Conservation (phyloP, 1,140 invertebrate genomes). For the Drosophila kikkawai region DNA sequence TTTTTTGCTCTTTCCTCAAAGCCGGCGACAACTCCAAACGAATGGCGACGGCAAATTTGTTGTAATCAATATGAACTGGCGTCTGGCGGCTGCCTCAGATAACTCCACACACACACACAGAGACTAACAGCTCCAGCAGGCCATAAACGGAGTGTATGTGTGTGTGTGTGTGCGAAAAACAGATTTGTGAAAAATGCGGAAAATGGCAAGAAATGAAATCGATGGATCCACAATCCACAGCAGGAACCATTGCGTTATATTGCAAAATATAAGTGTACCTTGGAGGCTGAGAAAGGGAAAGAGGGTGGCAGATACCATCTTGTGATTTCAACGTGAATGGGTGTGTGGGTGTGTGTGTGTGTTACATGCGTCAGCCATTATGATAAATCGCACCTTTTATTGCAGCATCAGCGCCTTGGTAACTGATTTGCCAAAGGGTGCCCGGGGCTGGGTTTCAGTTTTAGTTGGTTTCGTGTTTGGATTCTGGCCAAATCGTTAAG, state of each 20-base stretch:
- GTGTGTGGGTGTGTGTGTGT: conserved; percentile 8
- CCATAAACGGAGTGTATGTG: conserved; percentile 29
- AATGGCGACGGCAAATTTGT: conserved; percentile 79
- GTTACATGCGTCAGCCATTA: conserved; percentile 65
- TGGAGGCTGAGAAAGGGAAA: conserved; percentile 1
- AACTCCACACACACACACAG: conserved; percentile 57
- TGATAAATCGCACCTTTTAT: conserved; percentile 84
- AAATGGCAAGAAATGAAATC: conserved; percentile 82
- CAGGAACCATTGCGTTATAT: conserved; percentile 73
- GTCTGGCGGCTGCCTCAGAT: conserved; percentile 75
- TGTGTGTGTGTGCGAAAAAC: conserved; percentile 56
- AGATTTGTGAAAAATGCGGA: conserved; percentile 83
- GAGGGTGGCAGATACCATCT: conserved; percentile 17
- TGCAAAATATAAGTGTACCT: conserved; percentile 64
- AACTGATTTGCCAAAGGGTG: conserved; percentile 75
- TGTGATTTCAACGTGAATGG: conserved; percentile 1
- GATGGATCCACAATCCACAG: conserved; percentile 68
- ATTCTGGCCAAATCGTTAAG: conserved; percentile 43
- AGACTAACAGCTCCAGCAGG: conserved; percentile 27
- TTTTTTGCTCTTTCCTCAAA: conserved; percentile 28
- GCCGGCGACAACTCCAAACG: conserved; percentile 53
- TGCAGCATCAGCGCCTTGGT: conserved; percentile 81
- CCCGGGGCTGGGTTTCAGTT: conserved; percentile 23
- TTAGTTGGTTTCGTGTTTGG: conserved; percentile 22
- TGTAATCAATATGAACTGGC: conserved; percentile 83